Conservation (phyloP, 2,113 vertebrate species). For the Austrofundulus limnaeus region DNA sequence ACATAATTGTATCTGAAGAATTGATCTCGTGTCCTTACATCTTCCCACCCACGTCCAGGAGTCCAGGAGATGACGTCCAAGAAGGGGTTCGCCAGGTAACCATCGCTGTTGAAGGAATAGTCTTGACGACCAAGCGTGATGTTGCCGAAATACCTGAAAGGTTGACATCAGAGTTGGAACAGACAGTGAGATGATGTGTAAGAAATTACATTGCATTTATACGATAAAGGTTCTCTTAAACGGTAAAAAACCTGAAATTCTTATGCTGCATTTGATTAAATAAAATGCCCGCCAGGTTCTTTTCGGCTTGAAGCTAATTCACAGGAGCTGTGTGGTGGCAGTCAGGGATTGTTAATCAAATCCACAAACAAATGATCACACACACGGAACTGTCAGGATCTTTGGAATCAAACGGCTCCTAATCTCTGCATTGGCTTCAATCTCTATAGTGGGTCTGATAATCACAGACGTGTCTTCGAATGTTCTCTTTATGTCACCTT, state of each 20-base stretch:
- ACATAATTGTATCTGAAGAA: constrained; percentile 12
- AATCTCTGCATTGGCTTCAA: constrained; percentile 34
- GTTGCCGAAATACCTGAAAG: constrained; percentile 90
- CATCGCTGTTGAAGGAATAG: constrained; percentile 91
- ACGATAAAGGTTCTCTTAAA: neutral
- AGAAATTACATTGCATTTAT: constrained; percentile 3
- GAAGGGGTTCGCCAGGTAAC: constrained; percentile 92
- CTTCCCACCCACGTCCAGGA: constrained; percentile 91
- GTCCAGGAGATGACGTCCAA: constrained; percentile 92
- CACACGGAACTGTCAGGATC: constrained; percentile 44
- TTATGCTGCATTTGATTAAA: constrained; percentile 16
- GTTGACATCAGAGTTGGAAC: constrained; percentile 1
- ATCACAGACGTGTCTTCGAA: constrained; percentile 54
- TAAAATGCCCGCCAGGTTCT: constrained; percentile 23
- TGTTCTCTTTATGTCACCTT: constrained; percentile 56
- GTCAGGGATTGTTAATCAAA: constrained; percentile 54
- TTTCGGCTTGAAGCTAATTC: constrained; percentile 36
- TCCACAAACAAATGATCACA: constrained; percentile 62
- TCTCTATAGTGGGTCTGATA: constrained; percentile 47
- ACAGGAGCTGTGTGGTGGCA: constrained; percentile 40
- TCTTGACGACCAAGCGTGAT: constrained; percentile 91
- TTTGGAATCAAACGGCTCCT: constrained; percentile 61
- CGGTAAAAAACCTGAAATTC: constrained; percentile 1
- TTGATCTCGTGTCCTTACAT: constrained; percentile 81
- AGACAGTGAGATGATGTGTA: neutral